Base-by-base conservation (phyloP, 2,797 vertebrate genomes). In the Premnoplex brunnescens region DNA sequence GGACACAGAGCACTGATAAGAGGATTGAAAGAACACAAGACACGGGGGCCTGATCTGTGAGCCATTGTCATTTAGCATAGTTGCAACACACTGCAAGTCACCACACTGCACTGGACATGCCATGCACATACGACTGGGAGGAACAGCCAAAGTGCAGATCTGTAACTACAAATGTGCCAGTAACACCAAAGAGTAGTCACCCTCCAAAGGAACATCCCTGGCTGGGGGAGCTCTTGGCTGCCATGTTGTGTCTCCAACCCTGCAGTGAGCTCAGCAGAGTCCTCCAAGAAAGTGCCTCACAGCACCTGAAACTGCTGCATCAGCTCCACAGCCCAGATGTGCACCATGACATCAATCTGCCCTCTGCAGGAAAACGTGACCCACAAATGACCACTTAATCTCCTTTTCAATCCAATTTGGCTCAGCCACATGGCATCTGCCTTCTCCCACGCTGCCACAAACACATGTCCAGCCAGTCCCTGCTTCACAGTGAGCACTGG, bases 361-460 rank as follows among this genome's bases (percentile, higher is more conserved):
- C 49, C 80, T 91, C 52, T 37, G 63, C 37, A 84, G 55, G 71
- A 89, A 88, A 73, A 48, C 1, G 3, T 94, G 92, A 89, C 94
- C 95, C 77, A 74, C 51, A 76, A 94, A 71, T 76, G 86, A 93
- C 84, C 88, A 51, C 22, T 93, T 95, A 91, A 95, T 93, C 93
- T 73, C 77, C 55, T 78, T 73, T 52, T 86, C 46, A 82, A 95
- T 95, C 91, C 92, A 82, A 21, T 91, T 92, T 89, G 86, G 59
- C 59, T 71, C 63, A 85, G 88, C 41, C 71, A 76, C 3, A 0
- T 49, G 63, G 67, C 91, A 79, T 79, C 71, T 95, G 90, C 77
- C 59, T 82, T 85, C 48, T 56, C 41, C 54, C 2, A 13, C 36
- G 1, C 51, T 59, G 83, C 74, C 2, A 6, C 43, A 58, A 84